Conservation (phyloP, 2,888 invertebrate genomes). For the Conomelus anceps region DNA sequence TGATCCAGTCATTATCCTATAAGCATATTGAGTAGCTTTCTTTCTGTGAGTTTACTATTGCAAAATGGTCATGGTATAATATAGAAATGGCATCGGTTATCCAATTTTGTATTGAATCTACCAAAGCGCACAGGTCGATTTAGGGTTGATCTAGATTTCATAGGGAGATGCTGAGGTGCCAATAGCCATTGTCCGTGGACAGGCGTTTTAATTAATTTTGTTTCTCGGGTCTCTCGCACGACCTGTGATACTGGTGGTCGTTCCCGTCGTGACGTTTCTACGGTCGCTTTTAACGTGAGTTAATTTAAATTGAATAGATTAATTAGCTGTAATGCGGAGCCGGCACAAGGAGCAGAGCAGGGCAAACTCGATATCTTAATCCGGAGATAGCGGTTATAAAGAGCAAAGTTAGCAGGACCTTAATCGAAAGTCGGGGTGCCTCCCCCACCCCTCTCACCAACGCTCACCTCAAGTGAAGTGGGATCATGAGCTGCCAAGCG, state of each 20-base stretch:
- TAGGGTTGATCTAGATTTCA: too few species aligned
- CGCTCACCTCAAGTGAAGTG: not conserved
- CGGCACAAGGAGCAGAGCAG: not conserved
- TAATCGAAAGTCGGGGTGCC: conserved; percentile 3
- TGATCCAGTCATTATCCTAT: too few species aligned
- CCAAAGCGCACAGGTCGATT: too few species aligned
- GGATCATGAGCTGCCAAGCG: conserved; percentile 12
- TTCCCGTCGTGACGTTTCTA: not conserved
- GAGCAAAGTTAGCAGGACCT: conserved; percentile 14
- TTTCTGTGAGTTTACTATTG: too few species aligned
- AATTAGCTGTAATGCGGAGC: not conserved
- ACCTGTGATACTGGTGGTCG: not conserved
- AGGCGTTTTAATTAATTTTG: not conserved
- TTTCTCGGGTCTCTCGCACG: not conserved
- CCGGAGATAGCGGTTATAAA: not conserved
- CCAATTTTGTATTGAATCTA: too few species aligned
- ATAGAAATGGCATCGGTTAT: too few species aligned
- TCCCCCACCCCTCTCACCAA: not conserved
- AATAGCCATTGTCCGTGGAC: not conserved
- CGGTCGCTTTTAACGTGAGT: not conserved
- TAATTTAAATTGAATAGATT: conserved; percentile 10
- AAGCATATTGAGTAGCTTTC: too few species aligned
- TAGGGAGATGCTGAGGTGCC: not conserved
- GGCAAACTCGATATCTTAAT: conserved; percentile 4
- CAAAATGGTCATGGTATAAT: too few species aligned